A percentile compares a stretch with the other conserved stretches of the same genome.
phyloP scores from a whole-genome alignment of 1,140 invertebrate species.

The Copidosoma floridanum region DNA sequence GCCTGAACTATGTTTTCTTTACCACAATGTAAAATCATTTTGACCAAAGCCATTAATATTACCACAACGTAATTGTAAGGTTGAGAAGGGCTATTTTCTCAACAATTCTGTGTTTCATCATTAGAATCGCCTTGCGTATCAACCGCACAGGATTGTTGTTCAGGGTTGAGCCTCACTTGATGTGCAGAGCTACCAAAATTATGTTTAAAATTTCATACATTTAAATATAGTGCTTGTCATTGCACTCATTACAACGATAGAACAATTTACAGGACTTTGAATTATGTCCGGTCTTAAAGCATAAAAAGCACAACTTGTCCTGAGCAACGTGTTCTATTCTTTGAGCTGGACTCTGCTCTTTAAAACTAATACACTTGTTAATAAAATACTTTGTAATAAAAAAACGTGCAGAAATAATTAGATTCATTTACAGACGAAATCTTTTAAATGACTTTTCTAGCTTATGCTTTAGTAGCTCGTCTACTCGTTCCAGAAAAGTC shows the following conservation, averaged over 20 bases:
- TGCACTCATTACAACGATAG: background rate
- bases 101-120: background rate
- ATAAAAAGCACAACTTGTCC: background rate
- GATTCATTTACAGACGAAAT: background rate
- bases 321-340: background rate
- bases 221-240: background rate
- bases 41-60: background rate
- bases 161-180: background rate
- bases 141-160: background rate
- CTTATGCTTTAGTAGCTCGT: background rate
- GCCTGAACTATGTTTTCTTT: background rate
- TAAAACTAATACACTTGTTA: background rate
- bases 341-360: background rate
- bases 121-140: too few species aligned
- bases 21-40: background rate
- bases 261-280: background rate
- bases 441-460: background rate
- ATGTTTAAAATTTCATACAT: background rate
- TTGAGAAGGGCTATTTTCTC: background rate
- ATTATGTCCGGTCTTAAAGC: background rate
- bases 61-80: background rate
- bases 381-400: background rate
- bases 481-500: background rate
- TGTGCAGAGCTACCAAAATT: background rate
- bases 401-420: background rate